Percentiles rank a stretch among this genome's conserved stretches.
These are phyloP conservation scores for Pagrus major DNA, from an alignment of 2,113 vertebrate genomes.

Conservation along the genomic window DNA sequence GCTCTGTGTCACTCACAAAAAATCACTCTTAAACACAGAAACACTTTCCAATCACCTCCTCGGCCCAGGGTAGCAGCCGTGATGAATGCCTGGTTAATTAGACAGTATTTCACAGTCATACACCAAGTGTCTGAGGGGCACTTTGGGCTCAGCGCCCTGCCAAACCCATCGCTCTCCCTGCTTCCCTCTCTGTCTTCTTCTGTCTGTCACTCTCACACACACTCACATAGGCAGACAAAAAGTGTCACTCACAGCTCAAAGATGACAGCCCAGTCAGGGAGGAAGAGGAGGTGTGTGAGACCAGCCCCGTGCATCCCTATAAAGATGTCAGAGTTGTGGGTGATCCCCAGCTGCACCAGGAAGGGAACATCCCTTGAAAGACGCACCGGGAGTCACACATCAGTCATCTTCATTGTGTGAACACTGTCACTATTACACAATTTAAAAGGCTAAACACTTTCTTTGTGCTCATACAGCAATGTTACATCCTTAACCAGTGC, in stretches of 20 bases:
- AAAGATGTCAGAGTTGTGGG: constrained; percentile 97
- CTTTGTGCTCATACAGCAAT: constrained; percentile 4
- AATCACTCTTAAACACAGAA: not conserved
- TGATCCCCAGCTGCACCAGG: constrained; percentile 92
- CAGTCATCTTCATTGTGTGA: constrained; percentile 24
- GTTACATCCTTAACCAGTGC: not conserved
- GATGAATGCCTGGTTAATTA: constrained; percentile 79
- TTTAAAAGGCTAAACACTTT: constrained; percentile 17
- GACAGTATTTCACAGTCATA: constrained; percentile 70
- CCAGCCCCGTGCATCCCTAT: constrained; percentile 99
- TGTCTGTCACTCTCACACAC: constrained; percentile 11
- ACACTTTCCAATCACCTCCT: constrained; percentile 26
- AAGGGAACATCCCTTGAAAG: constrained; percentile 90
- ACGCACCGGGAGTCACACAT: constrained; percentile 47
- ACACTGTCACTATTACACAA: constrained; percentile 14
- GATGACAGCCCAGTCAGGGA: constrained; percentile 97
- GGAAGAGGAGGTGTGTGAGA: constrained; percentile 96
- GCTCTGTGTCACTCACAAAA: constrained; percentile 21
- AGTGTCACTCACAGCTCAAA: constrained; percentile 93
- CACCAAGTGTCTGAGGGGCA: constrained; percentile 53
- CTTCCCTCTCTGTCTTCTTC: constrained; percentile 17
- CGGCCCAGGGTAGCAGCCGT: constrained; percentile 58
- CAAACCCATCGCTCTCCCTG: constrained; percentile 34
- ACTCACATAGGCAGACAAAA: not conserved
- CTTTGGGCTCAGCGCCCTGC: constrained; percentile 33